Percentiles rank a stretch among this genome's conserved stretches.
Evolutionary conservation across 1,140 invertebrate genomes (phyloP).

Genomic region (Zaprionus gabonicus): DNA sequence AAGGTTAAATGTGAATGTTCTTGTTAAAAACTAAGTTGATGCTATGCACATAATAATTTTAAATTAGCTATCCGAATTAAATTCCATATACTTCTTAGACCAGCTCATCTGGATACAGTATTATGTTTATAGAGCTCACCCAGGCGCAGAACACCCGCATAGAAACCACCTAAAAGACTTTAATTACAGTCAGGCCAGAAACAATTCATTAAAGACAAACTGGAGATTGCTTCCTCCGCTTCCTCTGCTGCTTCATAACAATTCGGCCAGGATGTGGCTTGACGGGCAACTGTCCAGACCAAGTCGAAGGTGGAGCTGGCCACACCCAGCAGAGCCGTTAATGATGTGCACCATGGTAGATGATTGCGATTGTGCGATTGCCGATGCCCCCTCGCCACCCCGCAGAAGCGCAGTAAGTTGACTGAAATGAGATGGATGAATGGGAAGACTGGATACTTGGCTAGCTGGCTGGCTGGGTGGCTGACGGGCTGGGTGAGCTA

Average conservation of each 20-base stretch:
- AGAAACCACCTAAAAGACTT: conserved; percentile 37
- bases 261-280: conserved; percentile 47
- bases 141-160: conserved; percentile 5
- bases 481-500: conserved; percentile 31
- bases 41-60: neutral
- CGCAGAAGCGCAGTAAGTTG: conserved; percentile 12
- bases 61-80: neutral
- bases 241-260: conserved; percentile 48
- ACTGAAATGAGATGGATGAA: conserved; percentile 50
- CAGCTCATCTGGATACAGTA: neutral
- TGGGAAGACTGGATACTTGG: neutral
- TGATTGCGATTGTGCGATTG: conserved; percentile 70
- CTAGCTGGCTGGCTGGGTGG: conserved; percentile 30
- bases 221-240: conserved; percentile 15
- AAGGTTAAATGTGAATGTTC: neutral
- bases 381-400: conserved; percentile 42
- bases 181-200: conserved; percentile 62
- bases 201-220: conserved; percentile 75
- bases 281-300: conserved; percentile 40
- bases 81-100: neutral
- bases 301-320: conserved; percentile 21
- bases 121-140: no score
- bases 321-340: conserved; percentile 64
- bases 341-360: conserved; percentile 71
- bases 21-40: no score